Conservation (phyloP, 2,888 invertebrate species). For the Acronicta leporina region DNA sequence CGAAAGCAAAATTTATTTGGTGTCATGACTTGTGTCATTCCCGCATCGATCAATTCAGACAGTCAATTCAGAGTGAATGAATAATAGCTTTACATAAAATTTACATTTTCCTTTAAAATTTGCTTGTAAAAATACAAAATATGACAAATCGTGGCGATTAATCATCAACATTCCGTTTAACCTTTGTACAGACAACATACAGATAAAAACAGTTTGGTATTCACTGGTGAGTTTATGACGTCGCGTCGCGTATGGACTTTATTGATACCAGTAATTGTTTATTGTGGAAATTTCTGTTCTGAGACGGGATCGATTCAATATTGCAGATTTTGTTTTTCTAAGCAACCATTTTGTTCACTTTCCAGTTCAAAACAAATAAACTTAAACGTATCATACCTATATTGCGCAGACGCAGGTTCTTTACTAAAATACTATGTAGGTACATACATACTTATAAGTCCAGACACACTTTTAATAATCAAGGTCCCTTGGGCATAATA, state of each 20-base stretch:
- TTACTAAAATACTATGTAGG: too few species aligned
- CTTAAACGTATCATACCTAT: background rate
- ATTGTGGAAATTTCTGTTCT: constrained; percentile 49
- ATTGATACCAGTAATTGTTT: constrained; percentile 39
- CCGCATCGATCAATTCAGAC: background rate
- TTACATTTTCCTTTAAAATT: background rate
- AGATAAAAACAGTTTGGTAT: constrained; percentile 15
- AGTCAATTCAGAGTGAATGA: background rate
- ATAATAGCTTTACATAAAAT: background rate
- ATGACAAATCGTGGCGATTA: constrained; percentile 12
- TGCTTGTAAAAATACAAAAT: background rate
- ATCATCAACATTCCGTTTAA: constrained; percentile 19
- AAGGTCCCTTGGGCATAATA: too few species aligned
- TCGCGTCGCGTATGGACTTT: constrained; percentile 13
- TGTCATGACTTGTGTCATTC: background rate
- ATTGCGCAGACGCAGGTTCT: too few species aligned
- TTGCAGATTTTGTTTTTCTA: constrained; percentile 6
- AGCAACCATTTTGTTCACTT: too few species aligned
- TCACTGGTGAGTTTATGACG: constrained; percentile 18
- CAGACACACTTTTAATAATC: too few species aligned
- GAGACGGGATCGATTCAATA: constrained; percentile 17
- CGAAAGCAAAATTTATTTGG: background rate
- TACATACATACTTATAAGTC: too few species aligned
- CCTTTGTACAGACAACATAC: constrained; percentile 12
- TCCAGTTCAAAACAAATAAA: constrained; percentile 1